Evolutionary conservation across 2,888 invertebrate genomes (phyloP), one percentile per base, ranked within the genome.

Genomic region (Drosophila recens): DNA sequence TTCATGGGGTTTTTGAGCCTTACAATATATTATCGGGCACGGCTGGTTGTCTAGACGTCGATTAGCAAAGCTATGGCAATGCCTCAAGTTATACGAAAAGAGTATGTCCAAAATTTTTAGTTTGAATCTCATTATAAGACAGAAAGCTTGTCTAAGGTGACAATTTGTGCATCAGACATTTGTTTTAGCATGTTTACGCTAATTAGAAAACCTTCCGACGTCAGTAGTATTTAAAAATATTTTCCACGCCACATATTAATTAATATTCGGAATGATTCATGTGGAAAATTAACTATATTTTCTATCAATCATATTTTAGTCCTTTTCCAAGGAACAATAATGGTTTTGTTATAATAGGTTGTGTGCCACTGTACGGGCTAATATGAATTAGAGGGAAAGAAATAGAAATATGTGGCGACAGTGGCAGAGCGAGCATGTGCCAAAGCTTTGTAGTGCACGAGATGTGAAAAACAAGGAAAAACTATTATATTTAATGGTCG

Each of bases 201-300:
- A 83, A 83, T 71, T 67, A 63, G 66, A 72, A 86, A 86, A 83
- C 58, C 74, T 83, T n/a, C 84, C 79, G 30, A 66, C 40, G 46
- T 56, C 56, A 70, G 56, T 64, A 54, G 20, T 5, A 61, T 38
- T 38, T 49, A 20, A 53, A 48, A 56, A 65, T 69, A 77, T 74
- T 84, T 79, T 77, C 65, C 82, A 82, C 72, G 57, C 53, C 62
- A 30, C 62, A 9, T 20, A 62, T 74, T 73, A 74, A 69, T 38
- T 43, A 11, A 43, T 67, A 70, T 40, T 30, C 13, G 43, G 27
- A 43, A 57, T 82, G 77, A 84, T 46, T 82, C 77, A 82, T 64
- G 27, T 53, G 51, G 42, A 66, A 82, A 80, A 69, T 46, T 3
- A 62, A 49, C 8, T 58, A 4, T 4, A 23, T 4, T 15, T 42